Evolutionary conservation across 2,113 vertebrate genomes (phyloP).

Genomic region (Sphyrna mokarran): DNA sequence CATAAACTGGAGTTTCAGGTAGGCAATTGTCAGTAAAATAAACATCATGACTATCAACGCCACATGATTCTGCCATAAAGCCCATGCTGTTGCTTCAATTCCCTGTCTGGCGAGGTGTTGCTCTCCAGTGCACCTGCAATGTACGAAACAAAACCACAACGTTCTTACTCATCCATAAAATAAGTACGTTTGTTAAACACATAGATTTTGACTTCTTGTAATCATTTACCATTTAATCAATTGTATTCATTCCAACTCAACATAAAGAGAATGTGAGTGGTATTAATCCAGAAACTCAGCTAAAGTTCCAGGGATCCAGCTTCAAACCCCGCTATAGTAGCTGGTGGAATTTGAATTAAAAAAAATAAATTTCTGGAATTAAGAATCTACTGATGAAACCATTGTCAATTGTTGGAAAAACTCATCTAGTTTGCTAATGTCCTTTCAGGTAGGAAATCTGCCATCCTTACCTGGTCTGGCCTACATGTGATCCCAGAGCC

Average conservation of each 20-base stretch:
- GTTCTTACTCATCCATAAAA: background rate
- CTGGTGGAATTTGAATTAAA: too few relatives aligned
- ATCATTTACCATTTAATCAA: background rate
- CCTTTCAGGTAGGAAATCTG: too few relatives aligned
- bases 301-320: too few relatives aligned
- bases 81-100: background rate
- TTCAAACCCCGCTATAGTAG: too few relatives aligned
- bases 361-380: too few relatives aligned
- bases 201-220: background rate
- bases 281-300: too few relatives aligned
- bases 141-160: background rate
- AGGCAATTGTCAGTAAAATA: background rate
- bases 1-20: background rate
- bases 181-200: background rate
- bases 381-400: too few relatives aligned
- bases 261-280: background rate
- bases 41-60: background rate
- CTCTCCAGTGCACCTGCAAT: conserved; percentile 17
- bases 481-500: too few relatives aligned
- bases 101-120: background rate
- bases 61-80: conserved; percentile 9
- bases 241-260: background rate
- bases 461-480: too few relatives aligned
- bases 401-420: too few relatives aligned
- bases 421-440: too few relatives aligned